A percentile compares a stretch with the other conserved stretches of the same genome.
These are phyloP conservation scores for Cheilosia pagana DNA, from an alignment of 2,888 invertebrate species.

Conservation along the genomic window DNA sequence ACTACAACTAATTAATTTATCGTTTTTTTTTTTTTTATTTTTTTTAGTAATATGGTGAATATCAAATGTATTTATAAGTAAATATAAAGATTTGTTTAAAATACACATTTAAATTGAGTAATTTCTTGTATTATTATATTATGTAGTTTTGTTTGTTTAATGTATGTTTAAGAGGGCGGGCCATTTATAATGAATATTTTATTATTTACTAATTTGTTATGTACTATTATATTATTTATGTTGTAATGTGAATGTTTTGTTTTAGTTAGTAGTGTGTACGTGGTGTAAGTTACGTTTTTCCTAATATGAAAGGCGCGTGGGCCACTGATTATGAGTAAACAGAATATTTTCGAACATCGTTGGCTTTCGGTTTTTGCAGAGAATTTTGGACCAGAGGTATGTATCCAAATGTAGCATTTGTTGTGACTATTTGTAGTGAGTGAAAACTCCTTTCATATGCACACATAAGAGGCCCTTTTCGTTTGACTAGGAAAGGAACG, in stretches of 20 bases:
- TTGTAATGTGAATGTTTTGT: slow-evolving; percentile 39
- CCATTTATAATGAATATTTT: slow-evolving; percentile 69
- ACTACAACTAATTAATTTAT: slow-evolving; percentile 72
- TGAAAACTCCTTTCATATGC: too few relatives aligned
- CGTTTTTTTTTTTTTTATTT: slow-evolving; percentile 41
- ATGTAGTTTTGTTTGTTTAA: slow-evolving; percentile 29
- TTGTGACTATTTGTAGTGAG: too few relatives aligned
- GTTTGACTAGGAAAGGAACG: too few relatives aligned
- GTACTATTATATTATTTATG: slow-evolving; percentile 35
- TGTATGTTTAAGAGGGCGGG: slow-evolving; percentile 67
- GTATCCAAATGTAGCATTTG: too few relatives aligned
- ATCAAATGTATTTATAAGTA: slow-evolving; percentile 72
- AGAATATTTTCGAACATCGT: too few relatives aligned
- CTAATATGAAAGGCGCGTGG: slow-evolving; percentile 6
- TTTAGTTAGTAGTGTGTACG: slow-evolving; percentile 27
- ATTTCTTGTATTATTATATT: slow-evolving; percentile 43
- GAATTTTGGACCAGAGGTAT: too few relatives aligned
- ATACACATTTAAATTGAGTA: slow-evolving; percentile 73
- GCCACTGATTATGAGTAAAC: background rate
- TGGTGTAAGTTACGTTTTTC: background rate
- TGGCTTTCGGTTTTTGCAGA: too few relatives aligned
- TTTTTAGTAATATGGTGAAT: slow-evolving; percentile 67
- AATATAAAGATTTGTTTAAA: slow-evolving; percentile 72
- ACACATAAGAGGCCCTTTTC: too few relatives aligned
- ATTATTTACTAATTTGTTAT: slow-evolving; percentile 58